Percentiles rank a stretch among this genome's conserved stretches.
Conservation (phyloP, 1,140 invertebrate genomes). For the Cydia strobilella region DNA sequence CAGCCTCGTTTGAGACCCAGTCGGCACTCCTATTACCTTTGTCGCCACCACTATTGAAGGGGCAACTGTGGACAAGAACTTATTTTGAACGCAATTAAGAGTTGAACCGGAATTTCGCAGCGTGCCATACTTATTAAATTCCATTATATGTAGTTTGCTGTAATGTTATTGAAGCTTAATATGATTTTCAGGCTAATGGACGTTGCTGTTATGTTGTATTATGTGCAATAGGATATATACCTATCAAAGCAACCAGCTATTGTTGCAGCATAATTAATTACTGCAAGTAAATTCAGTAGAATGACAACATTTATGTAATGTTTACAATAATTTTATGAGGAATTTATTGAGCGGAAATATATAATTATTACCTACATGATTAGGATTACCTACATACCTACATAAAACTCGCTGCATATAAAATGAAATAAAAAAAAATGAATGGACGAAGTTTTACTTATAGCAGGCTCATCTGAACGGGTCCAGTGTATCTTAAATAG, state of each 20-base stretch:
- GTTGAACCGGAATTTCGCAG: background rate
- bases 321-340: too few species aligned
- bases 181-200: slow-evolving; percentile 9
- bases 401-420: too few species aligned
- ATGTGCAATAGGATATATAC: background rate
- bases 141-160: slow-evolving; percentile 15
- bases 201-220: background rate
- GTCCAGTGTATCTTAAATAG: too few species aligned
- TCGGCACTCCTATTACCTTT: slow-evolving; percentile 78
- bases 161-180: slow-evolving; percentile 6
- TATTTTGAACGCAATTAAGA: slow-evolving; percentile 22
- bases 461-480: too few species aligned
- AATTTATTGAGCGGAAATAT: too few species aligned
- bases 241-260: background rate
- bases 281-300: too few species aligned
- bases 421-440: too few species aligned
- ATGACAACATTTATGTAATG: too few species aligned
- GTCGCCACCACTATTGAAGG: slow-evolving; percentile 77
- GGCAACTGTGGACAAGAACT: slow-evolving; percentile 64
- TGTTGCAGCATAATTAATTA: too few species aligned
- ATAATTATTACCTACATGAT: too few species aligned
- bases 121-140: background rate
- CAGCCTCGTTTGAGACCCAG: slow-evolving; percentile 71
- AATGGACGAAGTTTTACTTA: too few species aligned
- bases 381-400: too few species aligned